phyloP scores from a whole-genome alignment of 2,888 invertebrate genomes.

The Augochlorella aurata region DNA sequence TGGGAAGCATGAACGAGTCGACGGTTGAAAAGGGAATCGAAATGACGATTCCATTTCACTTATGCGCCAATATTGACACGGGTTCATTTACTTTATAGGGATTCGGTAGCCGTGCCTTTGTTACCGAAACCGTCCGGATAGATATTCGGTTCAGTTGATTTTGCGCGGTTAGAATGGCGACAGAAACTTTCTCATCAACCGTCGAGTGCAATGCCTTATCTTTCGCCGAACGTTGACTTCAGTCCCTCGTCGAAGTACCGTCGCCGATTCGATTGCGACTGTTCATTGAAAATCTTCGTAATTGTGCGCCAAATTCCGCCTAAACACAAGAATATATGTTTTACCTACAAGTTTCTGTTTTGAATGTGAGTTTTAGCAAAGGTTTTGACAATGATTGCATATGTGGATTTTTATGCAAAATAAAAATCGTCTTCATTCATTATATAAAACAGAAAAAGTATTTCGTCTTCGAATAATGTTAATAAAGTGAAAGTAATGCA shows the following conservation, averaged over 20 bases:
- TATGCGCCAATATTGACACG: constrained; percentile 39
- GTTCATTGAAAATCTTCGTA: constrained; percentile 8
- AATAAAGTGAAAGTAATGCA: no score
- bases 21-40: constrained; percentile 16
- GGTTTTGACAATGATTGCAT: no score
- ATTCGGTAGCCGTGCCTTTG: constrained; percentile 10
- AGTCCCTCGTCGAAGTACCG: not conserved
- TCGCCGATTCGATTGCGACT: not conserved
- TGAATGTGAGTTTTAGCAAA: no score
- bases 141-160: constrained; percentile 32
- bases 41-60: constrained; percentile 40
- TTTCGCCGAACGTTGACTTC: not conserved
- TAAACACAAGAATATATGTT: no score
- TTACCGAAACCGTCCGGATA: constrained; percentile 25
- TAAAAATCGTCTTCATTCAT: no score
- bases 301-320: not conserved
- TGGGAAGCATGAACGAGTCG: not conserved
- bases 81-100: constrained; percentile 32
- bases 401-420: no score
- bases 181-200: constrained; percentile 22
- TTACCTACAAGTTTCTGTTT: no score
- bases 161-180: not conserved
- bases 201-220: not conserved
- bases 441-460: no score
- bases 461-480: no score